Conservation (phyloP, 2,113 vertebrate genomes). For the Laticauda colubrina region DNA sequence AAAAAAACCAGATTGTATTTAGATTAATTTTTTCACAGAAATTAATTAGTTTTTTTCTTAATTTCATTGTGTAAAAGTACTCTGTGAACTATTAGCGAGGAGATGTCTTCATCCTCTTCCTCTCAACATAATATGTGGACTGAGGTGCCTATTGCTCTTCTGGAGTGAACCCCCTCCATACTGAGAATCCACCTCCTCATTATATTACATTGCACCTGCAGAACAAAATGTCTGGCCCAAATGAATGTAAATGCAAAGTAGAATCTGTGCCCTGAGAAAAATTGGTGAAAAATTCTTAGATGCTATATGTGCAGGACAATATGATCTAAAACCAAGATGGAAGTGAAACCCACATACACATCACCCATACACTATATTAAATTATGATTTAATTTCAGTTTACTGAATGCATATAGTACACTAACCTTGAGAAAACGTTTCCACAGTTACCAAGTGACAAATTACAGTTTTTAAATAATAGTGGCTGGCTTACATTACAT, state of each 20-base stretch:
- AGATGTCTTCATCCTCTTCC: background rate
- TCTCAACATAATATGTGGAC: background rate
- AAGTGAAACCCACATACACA: background rate
- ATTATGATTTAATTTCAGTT: too few species aligned
- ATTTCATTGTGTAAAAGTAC: background rate
- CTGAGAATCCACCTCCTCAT: background rate
- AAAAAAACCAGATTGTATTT: background rate
- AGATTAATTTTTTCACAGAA: background rate
- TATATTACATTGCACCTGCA: background rate
- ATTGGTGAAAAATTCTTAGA: background rate
- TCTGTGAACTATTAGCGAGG: background rate
- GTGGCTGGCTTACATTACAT: background rate
- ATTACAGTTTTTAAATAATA: background rate
- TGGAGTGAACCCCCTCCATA: background rate
- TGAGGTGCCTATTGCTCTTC: background rate
- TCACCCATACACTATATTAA: background rate
- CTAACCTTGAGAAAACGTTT: background rate
- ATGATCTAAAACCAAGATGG: background rate
- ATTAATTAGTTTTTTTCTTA: background rate
- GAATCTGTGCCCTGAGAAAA: background rate
- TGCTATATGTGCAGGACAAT: background rate
- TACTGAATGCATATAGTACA: background rate
- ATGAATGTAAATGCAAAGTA: background rate
- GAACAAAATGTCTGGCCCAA: background rate
- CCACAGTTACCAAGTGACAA: background rate